Evolutionary conservation across 1,140 invertebrate species (phyloP).

Genomic region (Cyclargus thomasi): DNA sequence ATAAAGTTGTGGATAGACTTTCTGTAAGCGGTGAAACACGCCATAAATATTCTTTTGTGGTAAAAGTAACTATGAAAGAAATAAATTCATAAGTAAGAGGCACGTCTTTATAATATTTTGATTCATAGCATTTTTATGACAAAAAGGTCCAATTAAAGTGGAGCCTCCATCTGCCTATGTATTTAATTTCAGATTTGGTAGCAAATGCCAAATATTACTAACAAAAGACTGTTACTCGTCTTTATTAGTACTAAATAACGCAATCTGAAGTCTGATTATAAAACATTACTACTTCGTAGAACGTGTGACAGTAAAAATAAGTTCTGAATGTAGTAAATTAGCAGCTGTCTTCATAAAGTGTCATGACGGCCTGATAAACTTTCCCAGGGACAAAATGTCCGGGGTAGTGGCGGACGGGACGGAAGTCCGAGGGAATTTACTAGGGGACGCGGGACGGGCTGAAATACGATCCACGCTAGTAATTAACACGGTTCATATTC

Average conservation of each 20-base stretch:
- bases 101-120: no score
- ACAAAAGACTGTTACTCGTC: no score
- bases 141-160: no score
- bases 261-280: neutral
- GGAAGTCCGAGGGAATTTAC: constrained; percentile 5
- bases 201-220: no score
- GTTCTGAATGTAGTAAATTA: constrained; percentile 1
- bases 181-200: no score
- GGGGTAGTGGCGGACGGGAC: neutral
- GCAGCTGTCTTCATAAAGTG: constrained; percentile 3
- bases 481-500: neutral
- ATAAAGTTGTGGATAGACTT: no score
- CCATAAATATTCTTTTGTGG: no score
- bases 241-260: neutral
- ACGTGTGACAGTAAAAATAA: neutral
- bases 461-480: neutral
- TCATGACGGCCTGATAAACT: neutral
- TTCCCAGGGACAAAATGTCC: neutral
- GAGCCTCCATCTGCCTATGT: no score
- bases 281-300: neutral
- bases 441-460: neutral
- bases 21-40: no score
- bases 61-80: no score
- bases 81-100: no score
- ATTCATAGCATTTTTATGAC: no score